These are phyloP conservation scores for Paedocypris sp. DNA, from an alignment of 2,113 vertebrate species.

Conservation along the genomic window DNA sequence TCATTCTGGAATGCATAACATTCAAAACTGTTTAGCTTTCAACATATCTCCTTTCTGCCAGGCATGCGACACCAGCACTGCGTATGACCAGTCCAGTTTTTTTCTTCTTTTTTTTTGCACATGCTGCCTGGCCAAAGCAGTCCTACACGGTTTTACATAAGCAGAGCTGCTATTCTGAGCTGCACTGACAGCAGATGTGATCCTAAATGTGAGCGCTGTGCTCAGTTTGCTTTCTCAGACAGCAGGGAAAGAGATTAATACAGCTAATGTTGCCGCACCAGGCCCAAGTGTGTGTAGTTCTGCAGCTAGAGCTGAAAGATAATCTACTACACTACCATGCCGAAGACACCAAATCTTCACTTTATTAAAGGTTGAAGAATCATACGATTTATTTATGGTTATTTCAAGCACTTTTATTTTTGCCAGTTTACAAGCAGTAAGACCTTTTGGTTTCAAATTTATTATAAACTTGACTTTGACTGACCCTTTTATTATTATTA, in stretches of 20 bases:
- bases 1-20: conserved; percentile 15
- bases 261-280: conserved; percentile 31
- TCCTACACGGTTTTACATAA: conserved; percentile 50
- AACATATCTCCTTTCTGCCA: conserved; percentile 24
- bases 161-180: conserved; percentile 45
- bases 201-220: conserved; percentile 46
- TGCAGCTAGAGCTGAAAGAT: conserved; percentile 31
- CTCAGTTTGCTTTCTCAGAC: conserved; percentile 43
- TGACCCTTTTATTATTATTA: too few species aligned
- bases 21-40: conserved; percentile 26
- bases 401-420: too few species aligned
- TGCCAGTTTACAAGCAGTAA: too few species aligned
- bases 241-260: conserved; percentile 42
- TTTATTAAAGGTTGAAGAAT: too few species aligned
- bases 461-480: too few species aligned
- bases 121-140: conserved; percentile 15
- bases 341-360: too few species aligned
- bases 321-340: conserved; percentile 30
- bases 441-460: too few species aligned
- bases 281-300: conserved; percentile 34
- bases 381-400: too few species aligned
- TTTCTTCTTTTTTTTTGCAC: not conserved
- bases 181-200: conserved; percentile 43
- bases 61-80: conserved; percentile 11
- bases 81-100: conserved; percentile 7